These are phyloP conservation scores for Tetramorium alpestre DNA, from an alignment of 1,140 invertebrate genomes.

Conservation along the genomic window DNA sequence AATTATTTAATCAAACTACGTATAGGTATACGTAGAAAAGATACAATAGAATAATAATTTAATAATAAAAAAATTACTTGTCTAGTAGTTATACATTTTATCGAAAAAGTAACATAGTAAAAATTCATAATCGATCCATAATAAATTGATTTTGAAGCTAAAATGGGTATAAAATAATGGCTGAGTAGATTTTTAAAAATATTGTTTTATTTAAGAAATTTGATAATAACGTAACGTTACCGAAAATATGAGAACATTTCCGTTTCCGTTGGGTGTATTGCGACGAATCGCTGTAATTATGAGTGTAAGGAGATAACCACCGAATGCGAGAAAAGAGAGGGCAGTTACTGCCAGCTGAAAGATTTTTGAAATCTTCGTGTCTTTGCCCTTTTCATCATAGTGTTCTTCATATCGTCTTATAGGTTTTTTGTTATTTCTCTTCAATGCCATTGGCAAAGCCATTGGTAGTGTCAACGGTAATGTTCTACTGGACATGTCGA, in stretches of 20 bases:
- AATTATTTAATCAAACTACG: no score
- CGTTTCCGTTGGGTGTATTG: slow-evolving; percentile 72
- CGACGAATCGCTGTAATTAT: slow-evolving; percentile 90
- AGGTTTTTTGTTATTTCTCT: slow-evolving; percentile 68
- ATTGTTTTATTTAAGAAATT: background rate
- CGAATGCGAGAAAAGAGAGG: slow-evolving; percentile 91
- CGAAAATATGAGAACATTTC: slow-evolving; percentile 81
- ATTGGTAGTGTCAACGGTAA: slow-evolving; percentile 64
- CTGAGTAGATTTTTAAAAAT: background rate
- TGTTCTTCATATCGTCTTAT: slow-evolving; percentile 85
- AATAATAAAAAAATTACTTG: background rate
- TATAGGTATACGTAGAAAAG: no score
- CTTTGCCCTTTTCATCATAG: slow-evolving; percentile 83
- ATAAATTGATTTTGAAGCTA: background rate
- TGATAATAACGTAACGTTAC: slow-evolving; percentile 69
- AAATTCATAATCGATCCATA: background rate
- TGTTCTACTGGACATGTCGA: slow-evolving; percentile 56
- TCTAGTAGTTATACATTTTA: background rate
- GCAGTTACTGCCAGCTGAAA: slow-evolving; percentile 91
- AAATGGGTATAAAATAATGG: background rate
- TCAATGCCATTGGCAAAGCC: slow-evolving; percentile 64
- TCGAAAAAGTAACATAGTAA: background rate
- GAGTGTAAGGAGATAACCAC: slow-evolving; percentile 91
- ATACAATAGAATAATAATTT: background rate
- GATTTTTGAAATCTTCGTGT: slow-evolving; percentile 87